Percentiles rank a stretch among this genome's conserved stretches.
phyloP scores from a whole-genome alignment of 2,797 vertebrate species.

The Prunella strophiata region DNA sequence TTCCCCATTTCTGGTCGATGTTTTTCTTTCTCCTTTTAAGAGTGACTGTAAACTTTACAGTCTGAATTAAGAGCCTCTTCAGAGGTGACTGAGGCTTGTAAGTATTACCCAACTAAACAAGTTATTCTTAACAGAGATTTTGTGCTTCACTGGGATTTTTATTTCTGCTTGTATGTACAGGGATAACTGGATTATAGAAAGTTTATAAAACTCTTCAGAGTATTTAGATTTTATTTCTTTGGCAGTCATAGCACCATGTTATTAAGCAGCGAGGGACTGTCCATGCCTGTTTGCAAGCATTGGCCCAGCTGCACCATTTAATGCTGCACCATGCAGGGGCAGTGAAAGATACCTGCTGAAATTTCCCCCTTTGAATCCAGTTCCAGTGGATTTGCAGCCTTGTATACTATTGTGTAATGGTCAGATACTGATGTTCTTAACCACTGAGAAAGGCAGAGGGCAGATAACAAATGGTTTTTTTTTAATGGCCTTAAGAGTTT shows the following conservation, averaged over 20 bases:
- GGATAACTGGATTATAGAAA: not conserved
- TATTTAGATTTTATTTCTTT: not conserved
- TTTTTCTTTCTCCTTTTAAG: not conserved
- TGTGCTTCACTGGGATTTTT: not conserved
- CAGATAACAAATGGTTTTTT: not conserved
- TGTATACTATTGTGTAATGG: not conserved
- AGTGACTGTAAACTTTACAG: not conserved
- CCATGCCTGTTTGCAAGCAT: not conserved
- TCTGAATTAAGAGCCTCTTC: not conserved
- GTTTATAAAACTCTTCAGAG: not conserved
- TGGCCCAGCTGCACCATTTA: not conserved
- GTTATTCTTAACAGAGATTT: not conserved
- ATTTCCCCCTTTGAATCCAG: not conserved
- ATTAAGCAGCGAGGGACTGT: not conserved
- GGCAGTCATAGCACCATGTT: not conserved
- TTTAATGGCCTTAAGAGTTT: not conserved
- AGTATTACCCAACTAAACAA: not conserved
- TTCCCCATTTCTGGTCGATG: fast-evolving
- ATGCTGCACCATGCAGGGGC: not conserved
- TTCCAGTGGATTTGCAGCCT: not conserved
- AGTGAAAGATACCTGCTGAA: not conserved
- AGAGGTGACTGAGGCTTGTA: not conserved
- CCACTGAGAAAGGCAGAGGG: not conserved
- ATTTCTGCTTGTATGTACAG: not conserved
- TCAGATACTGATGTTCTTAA: not conserved